Conservation (phyloP, 2,888 invertebrate genomes). For the Matsumyia berberina region DNA sequence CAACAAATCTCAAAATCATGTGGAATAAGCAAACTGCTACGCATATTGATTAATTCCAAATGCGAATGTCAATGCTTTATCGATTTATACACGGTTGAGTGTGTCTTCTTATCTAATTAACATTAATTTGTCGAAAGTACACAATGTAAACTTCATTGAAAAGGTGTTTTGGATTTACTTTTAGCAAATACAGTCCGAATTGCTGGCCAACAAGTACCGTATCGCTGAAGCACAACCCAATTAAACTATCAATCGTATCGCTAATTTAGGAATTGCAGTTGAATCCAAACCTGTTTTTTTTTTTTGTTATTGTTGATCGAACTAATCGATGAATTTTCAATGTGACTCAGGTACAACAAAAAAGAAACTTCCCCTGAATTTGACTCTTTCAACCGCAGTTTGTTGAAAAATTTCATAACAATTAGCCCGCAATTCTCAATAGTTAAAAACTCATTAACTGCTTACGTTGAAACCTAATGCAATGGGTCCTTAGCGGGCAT, state of each 20-base stretch:
- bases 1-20: background rate
- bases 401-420: background rate
- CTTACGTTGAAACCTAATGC: background rate
- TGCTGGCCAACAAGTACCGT: background rate
- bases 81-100: slow-evolving; percentile 7
- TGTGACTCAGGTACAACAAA: background rate
- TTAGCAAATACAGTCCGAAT: background rate
- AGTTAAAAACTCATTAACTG: background rate
- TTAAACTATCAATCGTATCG: background rate
- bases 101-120: background rate
- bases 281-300: background rate
- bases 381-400: background rate
- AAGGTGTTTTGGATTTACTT: background rate
- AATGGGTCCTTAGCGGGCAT: background rate
- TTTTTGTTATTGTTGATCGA: background rate
- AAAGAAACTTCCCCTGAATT: background rate
- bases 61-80: background rate
- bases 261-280: background rate
- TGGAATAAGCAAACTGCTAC: too few species aligned
- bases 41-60: background rate
- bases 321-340: background rate
- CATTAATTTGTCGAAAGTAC: background rate
- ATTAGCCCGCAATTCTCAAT: background rate
- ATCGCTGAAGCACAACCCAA: background rate
- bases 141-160: background rate